These are phyloP conservation scores for Periophthalmus magnuspinnatus DNA, from an alignment of 2,797 vertebrate genomes.

Conservation along the genomic window DNA sequence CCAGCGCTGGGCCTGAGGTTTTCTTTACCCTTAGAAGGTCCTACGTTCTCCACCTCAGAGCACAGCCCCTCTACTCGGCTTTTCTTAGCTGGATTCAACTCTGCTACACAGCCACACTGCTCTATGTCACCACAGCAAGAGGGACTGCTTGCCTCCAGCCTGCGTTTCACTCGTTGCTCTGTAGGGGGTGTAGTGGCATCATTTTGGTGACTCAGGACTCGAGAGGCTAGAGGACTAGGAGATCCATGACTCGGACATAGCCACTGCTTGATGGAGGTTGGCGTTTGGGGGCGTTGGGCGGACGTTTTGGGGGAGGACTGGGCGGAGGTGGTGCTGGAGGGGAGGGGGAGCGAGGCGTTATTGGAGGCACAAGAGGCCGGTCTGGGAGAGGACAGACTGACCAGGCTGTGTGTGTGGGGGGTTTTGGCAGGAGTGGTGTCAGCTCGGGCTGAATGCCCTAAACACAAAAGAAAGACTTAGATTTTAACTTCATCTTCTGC, in stretches of 20 bases:
- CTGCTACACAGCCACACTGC: slow-evolving; percentile 78
- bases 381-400: slow-evolving; percentile 77
- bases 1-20: slow-evolving; percentile 80
- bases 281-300: slow-evolving; percentile 49
- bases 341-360: slow-evolving; percentile 83
- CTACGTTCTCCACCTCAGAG: slow-evolving; percentile 15
- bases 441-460: slow-evolving; percentile 44
- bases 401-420: slow-evolving; percentile 57
- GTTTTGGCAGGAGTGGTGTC: slow-evolving; percentile 83
- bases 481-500: too few relatives aligned
- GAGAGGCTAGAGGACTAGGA: slow-evolving; percentile 63
- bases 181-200: slow-evolving; percentile 50
- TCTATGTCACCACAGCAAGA: slow-evolving; percentile 64
- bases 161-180: slow-evolving; percentile 86
- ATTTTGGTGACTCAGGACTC: slow-evolving; percentile 79
- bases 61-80: slow-evolving; percentile 43
- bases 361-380: slow-evolving; percentile 83
- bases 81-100: slow-evolving; percentile 82
- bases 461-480: slow-evolving; percentile 5
- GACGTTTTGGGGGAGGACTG: slow-evolving; percentile 26
- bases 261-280: slow-evolving; percentile 85
- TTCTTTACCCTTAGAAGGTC: slow-evolving; percentile 80
- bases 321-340: slow-evolving; percentile 80
- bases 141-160: slow-evolving; percentile 81
- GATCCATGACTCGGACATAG: slow-evolving; percentile 75